Evolutionary conservation across 2,113 vertebrate species (phyloP).

Genomic region (Geococcyx californianus): DNA sequence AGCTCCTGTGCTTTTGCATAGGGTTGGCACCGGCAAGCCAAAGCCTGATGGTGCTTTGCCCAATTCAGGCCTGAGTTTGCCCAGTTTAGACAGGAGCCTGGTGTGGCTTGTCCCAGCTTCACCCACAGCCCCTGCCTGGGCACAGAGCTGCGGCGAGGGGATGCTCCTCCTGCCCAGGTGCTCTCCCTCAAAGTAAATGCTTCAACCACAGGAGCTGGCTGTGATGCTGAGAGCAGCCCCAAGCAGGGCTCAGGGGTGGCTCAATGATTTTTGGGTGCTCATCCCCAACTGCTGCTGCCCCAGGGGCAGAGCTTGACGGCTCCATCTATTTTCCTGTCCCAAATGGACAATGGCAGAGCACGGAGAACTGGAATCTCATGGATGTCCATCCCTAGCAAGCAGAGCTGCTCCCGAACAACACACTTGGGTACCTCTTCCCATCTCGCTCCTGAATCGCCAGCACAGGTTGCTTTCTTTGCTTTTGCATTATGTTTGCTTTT

Average conservation of each 20-base stretch:
- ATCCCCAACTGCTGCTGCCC: neutral
- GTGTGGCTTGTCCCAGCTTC: neutral
- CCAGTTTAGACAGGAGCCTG: neutral
- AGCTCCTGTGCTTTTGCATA: neutral
- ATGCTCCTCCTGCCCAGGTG: rapidly evolving
- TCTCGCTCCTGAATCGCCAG: constrained; percentile 21
- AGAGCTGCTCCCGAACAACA: neutral
- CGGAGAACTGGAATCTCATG: rapidly evolving
- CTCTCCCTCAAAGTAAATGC: neutral
- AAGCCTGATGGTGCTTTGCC: neutral
- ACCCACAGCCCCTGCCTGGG: rapidly evolving
- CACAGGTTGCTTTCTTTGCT: neutral
- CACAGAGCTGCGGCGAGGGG: rapidly evolving
- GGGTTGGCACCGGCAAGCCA: neutral
- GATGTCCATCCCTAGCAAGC: neutral
- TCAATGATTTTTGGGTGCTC: neutral
- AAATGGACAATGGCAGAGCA: rapidly evolving
- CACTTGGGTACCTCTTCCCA: constrained; percentile 55
- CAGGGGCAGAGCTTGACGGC: neutral
- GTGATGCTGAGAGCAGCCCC: neutral
- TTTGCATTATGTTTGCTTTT: neutral
- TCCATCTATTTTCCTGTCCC: neutral
- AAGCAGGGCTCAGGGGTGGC: neutral
- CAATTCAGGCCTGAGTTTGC: neutral
- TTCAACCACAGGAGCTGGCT: neutral